A percentile compares a stretch with the other conserved stretches of the same genome.
Conservation (phyloP, 1,140 invertebrate genomes). For the Drosophila pachea region DNA sequence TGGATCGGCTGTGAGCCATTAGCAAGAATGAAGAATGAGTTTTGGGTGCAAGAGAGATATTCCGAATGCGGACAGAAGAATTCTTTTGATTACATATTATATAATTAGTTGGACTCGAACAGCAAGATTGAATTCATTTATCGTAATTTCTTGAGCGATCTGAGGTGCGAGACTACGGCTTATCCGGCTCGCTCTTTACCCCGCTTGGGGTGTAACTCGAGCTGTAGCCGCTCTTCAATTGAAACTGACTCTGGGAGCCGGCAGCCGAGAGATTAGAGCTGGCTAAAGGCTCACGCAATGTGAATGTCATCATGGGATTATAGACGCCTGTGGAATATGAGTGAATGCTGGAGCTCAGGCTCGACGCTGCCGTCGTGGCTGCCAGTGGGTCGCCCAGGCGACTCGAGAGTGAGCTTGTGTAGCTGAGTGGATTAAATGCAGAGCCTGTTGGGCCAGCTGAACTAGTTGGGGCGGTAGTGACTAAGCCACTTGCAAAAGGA, state of each 20-base stretch:
- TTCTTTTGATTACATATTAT: conserved; percentile 36
- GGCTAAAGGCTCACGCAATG: conserved; percentile 51
- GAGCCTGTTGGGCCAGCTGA: conserved; percentile 21
- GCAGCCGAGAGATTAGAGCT: conserved; percentile 5
- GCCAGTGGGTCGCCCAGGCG: conserved; percentile 36
- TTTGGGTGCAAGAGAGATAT: conserved; percentile 54
- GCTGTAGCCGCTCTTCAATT: conserved; percentile 46
- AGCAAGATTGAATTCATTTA: conserved; percentile 12
- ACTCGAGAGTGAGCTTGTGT: conserved; percentile 47
- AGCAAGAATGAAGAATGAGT: conserved; percentile 61
- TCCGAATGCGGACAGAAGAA: conserved; percentile 13
- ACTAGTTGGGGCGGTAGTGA: conserved; percentile 2
- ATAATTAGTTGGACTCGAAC: too few species aligned
- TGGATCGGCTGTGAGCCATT: conserved; percentile 13
- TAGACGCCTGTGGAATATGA: conserved; percentile 64
- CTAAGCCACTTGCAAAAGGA: conserved; percentile 26
- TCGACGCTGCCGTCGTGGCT: conserved; percentile 28
- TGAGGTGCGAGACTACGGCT: conserved; percentile 34
- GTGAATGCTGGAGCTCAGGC: conserved; percentile 25
- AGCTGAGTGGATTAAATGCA: conserved; percentile 55
- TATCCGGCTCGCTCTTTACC: conserved; percentile 46
- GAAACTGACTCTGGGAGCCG: conserved; percentile 45
- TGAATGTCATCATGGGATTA: conserved; percentile 72
- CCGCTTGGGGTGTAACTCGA: conserved; percentile 33
- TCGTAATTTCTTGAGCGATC: background rate